Percentiles rank a stretch among this genome's conserved stretches.
Conservation (phyloP, 2,797 vertebrate species). For the Fratercula arctica region DNA sequence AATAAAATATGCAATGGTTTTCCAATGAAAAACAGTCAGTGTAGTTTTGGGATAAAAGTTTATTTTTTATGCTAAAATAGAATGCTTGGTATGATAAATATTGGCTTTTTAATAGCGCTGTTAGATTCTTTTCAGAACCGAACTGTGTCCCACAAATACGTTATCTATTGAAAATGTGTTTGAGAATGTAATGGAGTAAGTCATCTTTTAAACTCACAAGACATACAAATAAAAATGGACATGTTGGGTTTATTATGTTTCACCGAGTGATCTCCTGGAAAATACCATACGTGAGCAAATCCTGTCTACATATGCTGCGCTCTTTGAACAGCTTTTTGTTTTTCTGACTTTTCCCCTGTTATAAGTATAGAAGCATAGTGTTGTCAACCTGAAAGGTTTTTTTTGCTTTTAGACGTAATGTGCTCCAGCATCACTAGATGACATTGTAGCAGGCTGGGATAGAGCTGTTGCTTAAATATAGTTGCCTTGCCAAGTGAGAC, state of each 20-base stretch:
- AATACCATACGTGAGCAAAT: neutral
- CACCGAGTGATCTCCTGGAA: neutral
- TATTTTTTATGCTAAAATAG: neutral
- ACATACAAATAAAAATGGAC: neutral
- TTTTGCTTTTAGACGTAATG: neutral
- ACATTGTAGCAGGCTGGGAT: neutral
- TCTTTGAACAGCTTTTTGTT: neutral
- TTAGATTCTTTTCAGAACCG: neutral
- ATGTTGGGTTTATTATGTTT: neutral
- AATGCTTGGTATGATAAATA: neutral
- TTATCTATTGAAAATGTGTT: neutral
- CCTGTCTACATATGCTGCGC: fast-evolving
- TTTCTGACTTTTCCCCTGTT: neutral
- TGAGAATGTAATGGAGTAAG: neutral
- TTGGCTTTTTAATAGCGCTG: neutral
- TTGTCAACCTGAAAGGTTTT: neutral
- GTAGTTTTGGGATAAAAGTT: neutral
- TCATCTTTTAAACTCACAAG: neutral
- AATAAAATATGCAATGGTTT: neutral
- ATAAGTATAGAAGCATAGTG: neutral
- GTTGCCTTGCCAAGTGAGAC: neutral
- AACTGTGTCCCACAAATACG: neutral
- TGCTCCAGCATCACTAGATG: neutral
- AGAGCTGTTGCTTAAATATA: neutral
- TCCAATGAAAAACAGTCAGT: neutral